Evolutionary conservation across 2,888 invertebrate species (phyloP).

Genomic region (Sinelater perroti): DNA sequence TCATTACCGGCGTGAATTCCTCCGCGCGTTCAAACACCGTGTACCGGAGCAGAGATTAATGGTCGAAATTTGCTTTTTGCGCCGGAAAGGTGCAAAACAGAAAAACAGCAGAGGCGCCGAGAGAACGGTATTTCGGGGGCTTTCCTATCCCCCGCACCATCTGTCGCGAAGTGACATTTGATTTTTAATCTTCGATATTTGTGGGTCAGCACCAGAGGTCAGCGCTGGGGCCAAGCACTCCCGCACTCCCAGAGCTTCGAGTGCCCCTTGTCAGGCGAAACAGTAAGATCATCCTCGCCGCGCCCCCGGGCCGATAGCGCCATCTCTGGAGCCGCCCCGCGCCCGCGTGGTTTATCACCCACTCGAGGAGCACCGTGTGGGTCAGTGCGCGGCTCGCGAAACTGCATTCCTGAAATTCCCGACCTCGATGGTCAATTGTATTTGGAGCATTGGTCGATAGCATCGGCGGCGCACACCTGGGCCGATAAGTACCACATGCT

Average conservation of each 20-base stretch:
- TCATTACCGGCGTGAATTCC: constrained; percentile 8
- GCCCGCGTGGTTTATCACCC: constrained; percentile 23
- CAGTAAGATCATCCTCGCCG: constrained; percentile 9
- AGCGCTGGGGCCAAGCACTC: constrained; percentile 1
- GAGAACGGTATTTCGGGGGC: no score
- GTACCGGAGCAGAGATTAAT: not conserved
- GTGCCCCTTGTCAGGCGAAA: constrained; percentile 1
- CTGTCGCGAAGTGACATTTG: not conserved
- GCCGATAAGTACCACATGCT: constrained; percentile 37
- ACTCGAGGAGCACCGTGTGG: constrained; percentile 25
- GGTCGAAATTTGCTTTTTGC: not conserved
- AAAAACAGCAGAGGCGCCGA: no score
- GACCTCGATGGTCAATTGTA: constrained; percentile 42
- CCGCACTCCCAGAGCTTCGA: constrained; percentile 6
- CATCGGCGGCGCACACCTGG: constrained; percentile 34
- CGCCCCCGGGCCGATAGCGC: no score
- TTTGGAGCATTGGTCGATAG: constrained; percentile 40
- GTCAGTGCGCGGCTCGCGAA: constrained; percentile 37
- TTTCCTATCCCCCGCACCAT: no score
- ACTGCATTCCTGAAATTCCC: constrained; percentile 42
- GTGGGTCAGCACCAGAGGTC: constrained; percentile 5
- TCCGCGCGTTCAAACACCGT: not conserved
- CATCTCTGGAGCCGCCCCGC: no score
- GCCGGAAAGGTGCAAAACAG: not conserved
- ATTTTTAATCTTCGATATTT: not conserved